phyloP scores from a whole-genome alignment of 2,888 invertebrate species.

The Eristalis arbustorum region DNA sequence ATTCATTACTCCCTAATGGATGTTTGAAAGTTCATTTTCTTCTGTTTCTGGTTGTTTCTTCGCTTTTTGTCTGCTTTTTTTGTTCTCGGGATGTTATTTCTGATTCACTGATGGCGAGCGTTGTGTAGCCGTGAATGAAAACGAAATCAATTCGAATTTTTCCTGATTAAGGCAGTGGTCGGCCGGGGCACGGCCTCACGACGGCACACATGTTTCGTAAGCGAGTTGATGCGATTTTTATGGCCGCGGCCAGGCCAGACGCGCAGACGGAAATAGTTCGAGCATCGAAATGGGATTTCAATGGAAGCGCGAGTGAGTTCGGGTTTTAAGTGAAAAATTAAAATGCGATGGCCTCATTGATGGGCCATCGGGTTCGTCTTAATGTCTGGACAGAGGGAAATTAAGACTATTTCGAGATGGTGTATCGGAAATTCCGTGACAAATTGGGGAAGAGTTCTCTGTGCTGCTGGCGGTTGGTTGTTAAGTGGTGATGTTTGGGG shows the following conservation, averaged over 20 bases:
- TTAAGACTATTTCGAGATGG: too few relatives aligned
- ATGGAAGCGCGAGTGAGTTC: background rate
- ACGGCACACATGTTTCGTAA: constrained; percentile 34
- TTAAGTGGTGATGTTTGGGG: too few relatives aligned
- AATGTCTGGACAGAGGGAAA: too few relatives aligned
- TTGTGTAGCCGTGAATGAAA: constrained; percentile 41
- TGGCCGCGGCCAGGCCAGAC: constrained; percentile 11
- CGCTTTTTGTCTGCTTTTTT: background rate
- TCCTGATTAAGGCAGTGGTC: background rate
- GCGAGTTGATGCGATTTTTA: constrained; percentile 47
- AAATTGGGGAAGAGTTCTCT: too few relatives aligned
- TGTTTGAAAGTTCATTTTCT: constrained; percentile 53
- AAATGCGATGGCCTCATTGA: background rate
- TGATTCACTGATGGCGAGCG: background rate
- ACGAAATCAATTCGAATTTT: constrained; percentile 17
- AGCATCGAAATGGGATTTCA: too few relatives aligned
- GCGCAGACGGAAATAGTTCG: constrained; percentile 24
- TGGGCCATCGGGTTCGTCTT: too few relatives aligned
- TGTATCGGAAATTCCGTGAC: too few relatives aligned
- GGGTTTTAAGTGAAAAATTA: background rate
- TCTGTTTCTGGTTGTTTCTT: background rate
- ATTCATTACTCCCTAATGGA: constrained; percentile 67
- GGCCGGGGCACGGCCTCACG: too few relatives aligned
- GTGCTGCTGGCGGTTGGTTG: too few relatives aligned
- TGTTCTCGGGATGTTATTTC: background rate